Conservation (phyloP, 2,113 vertebrate species). For the Myotis davidii region DNA sequence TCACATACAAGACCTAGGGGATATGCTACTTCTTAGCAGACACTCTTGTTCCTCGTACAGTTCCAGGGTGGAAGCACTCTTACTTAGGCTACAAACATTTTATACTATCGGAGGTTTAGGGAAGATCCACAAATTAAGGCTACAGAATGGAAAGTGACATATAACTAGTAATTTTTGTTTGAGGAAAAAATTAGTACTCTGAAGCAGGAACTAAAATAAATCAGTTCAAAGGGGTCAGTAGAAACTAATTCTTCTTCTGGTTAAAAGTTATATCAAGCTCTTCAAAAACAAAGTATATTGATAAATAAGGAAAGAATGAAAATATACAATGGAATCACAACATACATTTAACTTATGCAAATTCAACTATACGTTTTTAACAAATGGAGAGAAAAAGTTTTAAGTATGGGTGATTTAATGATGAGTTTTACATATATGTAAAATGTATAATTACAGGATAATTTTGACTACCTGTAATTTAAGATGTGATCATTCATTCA, state of each 20-base stretch:
- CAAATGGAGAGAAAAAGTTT: slow-evolving; percentile 19
- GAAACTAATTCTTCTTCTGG: neutral
- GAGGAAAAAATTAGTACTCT: slow-evolving; percentile 30
- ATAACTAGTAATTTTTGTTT: neutral
- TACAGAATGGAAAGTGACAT: neutral
- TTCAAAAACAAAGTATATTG: neutral
- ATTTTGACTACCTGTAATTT: neutral
- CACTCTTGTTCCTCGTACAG: neutral
- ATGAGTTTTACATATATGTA: neutral
- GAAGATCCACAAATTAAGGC: neutral
- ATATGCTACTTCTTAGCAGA: neutral
- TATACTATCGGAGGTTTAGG: neutral
- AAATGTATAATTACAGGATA: neutral
- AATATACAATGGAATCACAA: neutral
- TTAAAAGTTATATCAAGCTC: neutral
- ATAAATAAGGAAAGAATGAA: neutral
- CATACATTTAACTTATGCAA: neutral
- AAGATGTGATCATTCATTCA: neutral
- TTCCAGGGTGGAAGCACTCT: neutral
- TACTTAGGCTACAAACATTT: neutral
- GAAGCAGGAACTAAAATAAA: neutral
- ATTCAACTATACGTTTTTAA: neutral
- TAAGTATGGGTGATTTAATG: neutral
- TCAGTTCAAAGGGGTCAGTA: neutral
- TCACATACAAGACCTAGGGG: neutral